These are phyloP conservation scores for Nomada ferruginata DNA, from an alignment of 2,888 invertebrate species.

Conservation along the genomic window DNA sequence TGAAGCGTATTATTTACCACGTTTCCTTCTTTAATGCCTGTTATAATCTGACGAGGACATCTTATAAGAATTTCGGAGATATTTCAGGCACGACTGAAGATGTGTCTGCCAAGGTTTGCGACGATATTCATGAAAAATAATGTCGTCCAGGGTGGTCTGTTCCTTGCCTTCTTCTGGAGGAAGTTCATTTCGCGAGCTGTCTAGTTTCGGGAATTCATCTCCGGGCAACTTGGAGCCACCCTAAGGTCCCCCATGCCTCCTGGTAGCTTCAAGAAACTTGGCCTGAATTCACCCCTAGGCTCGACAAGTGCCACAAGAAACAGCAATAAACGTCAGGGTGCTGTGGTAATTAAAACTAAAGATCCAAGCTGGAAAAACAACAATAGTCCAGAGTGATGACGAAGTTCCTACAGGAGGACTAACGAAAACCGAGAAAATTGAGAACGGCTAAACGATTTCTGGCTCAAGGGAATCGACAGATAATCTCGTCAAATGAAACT, in stretches of 20 bases:
- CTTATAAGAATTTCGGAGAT: background rate
- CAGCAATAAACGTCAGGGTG: conserved; percentile 83
- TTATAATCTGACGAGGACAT: background rate
- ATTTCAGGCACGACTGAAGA: background rate
- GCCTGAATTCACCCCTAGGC: conserved; percentile 64
- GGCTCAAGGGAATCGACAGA: conserved; percentile 35
- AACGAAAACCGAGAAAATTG: conserved; percentile 47
- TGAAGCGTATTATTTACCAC: no score
- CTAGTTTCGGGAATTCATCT: conserved; percentile 79
- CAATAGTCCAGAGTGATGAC: conserved; percentile 67
- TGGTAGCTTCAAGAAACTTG: conserved; percentile 63
- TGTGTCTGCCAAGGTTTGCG: conserved; percentile 18
- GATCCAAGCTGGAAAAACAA: conserved; percentile 81
- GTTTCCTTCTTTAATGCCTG: no score
- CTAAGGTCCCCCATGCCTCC: conserved; percentile 53
- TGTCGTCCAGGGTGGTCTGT: conserved; percentile 57
- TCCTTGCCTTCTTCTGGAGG: conserved; percentile 54
- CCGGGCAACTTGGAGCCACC: conserved; percentile 68
- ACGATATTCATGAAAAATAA: conserved; percentile 72
- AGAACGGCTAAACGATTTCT: conserved; percentile 28
- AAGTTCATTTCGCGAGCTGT: conserved; percentile 78
- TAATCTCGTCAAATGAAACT: conserved; percentile 48
- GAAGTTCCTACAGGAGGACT: conserved; percentile 48
- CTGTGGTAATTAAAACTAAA: conserved; percentile 83
- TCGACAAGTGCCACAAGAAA: conserved; percentile 77